Evolutionary conservation across 2,888 invertebrate species (phyloP), one percentile per base, ranked within the genome.

Genomic region (Metopia argyrocephala): DNA sequence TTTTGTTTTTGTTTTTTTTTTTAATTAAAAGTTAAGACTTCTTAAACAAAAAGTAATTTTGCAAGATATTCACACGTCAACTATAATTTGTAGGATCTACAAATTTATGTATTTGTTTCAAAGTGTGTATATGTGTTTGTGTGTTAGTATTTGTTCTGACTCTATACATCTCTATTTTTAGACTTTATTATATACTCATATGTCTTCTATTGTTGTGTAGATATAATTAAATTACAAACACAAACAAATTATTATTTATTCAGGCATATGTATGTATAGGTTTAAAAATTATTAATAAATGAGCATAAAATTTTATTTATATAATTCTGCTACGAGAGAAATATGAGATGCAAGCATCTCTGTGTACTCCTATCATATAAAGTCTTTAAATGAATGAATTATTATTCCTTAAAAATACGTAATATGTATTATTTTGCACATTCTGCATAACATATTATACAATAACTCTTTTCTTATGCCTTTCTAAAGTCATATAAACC

Each of bases 211-310:
- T 21, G 23, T 38, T 45, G 2, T 54, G 7, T 28, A 27, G 20
- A 54, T 56, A 46, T 68, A 56, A 68, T 56, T 68, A 15, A 68
- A 54, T 68, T 68, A 56, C 12, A 56, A 68, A 56, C 18, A 54
- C 27, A 45, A 68, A 45, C 23, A 45, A 6, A 20, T 25, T 7
- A 15, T 45, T 66, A 66, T 54, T 54, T 25, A 66, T 3, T 0
- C 12, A 38, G 12, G 15, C 4, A 12, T 5, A 38, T 3, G 15
- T 38, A 38, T 38, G 38, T 38, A 38, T 38, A 4, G 38, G 3
- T 38, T 12, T 15, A 38, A 12, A 38, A 38, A 38, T 38, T 38
- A 38, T 38, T 38, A 38, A 38, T 15, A 38, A 38, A 38, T 38
- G 38, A 38, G 38, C 38, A 38, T 38, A 38, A 12, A 38, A 38